Percentiles rank a stretch among this genome's conserved stretches.
Evolutionary conservation across 1,140 invertebrate genomes (phyloP).

Genomic region (Liolophura sinensis): DNA sequence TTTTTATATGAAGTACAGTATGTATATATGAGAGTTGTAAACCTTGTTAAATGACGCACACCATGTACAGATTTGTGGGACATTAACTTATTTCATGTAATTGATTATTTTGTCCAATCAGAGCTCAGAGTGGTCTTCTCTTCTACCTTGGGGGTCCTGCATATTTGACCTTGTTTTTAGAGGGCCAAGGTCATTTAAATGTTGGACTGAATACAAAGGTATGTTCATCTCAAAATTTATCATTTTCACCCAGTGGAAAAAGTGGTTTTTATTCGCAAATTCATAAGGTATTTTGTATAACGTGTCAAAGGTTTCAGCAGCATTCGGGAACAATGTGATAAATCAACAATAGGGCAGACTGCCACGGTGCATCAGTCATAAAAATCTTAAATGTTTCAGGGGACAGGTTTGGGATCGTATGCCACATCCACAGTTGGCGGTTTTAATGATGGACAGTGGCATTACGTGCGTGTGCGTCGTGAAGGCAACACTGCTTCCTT

Average conservation of each 20-base stretch:
- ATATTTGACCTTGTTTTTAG: conserved; percentile 6
- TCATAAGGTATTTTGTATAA: not conserved
- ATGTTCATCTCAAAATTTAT: conserved; percentile 4
- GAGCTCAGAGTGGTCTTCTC: conserved; percentile 2
- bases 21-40: too few relatives aligned
- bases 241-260: not conserved
- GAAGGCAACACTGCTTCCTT: conserved; percentile 16
- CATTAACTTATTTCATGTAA: too few relatives aligned
- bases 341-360: too few relatives aligned
- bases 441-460: conserved; percentile 20
- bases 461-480: conserved; percentile 11
- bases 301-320: too few relatives aligned
- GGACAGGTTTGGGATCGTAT: conserved; percentile 14
- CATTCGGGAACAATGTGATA: too few relatives aligned
- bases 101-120: not conserved
- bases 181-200: conserved; percentile 2
- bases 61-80: too few relatives aligned
- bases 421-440: not conserved
- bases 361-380: not conserved
- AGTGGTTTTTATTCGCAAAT: not conserved
- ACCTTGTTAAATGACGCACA: too few relatives aligned
- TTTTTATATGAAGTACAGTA: too few relatives aligned
- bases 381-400: conserved; percentile 5
- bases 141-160: conserved; percentile 9
- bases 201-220: conserved; percentile 11